Evolutionary conservation across 2,888 invertebrate genomes (phyloP), one percentile per base, ranked within the genome.

Genomic region (Polyommatus icarus): DNA sequence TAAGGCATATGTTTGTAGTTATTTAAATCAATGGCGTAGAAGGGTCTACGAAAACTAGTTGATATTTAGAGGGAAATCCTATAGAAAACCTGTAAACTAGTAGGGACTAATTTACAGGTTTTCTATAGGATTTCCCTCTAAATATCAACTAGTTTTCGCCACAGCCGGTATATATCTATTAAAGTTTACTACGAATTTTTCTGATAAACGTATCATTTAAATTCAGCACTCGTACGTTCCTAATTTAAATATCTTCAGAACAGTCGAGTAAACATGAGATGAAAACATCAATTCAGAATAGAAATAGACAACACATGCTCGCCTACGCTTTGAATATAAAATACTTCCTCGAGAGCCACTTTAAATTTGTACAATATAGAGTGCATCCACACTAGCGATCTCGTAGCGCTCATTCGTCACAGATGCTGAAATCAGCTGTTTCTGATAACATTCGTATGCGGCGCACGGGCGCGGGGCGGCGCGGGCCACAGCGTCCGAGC

Each of bases 371-470:
- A 50, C 75, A 75, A 75, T 75, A 75, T 75, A 75, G 50, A 75
- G 50, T 75, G 75, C 75, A 50, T 50, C 75, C 54, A 50, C 50
- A 54, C 54, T 50, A 46, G 24, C 50, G 50, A 79, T 77, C 77
- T 79, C 76, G 79, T 80, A 81, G 79, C 77, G 79, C 78, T 80
- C 80, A 80, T 80, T 81, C 77, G 77, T 77, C 76, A 79, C 80
- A 78, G 79, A 81, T 79, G 78, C 80, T 78, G 78, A 80, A 80
- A 81, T 80, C 80, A 79, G 79, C 80, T 79, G 61, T 76, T 78
- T 76, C 78, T 79, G 76, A 78, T 78, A 77, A 76, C 79, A 80
- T 81, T 80, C 79, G 79, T 80, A 82, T 82, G 80, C 82, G 78
- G 78, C 79, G 78, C 80, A 82, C 78, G 81, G 80, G 79, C 73